Base-by-base conservation (phyloP, 2,113 vertebrate species). In the Saguinus imperator region DNA sequence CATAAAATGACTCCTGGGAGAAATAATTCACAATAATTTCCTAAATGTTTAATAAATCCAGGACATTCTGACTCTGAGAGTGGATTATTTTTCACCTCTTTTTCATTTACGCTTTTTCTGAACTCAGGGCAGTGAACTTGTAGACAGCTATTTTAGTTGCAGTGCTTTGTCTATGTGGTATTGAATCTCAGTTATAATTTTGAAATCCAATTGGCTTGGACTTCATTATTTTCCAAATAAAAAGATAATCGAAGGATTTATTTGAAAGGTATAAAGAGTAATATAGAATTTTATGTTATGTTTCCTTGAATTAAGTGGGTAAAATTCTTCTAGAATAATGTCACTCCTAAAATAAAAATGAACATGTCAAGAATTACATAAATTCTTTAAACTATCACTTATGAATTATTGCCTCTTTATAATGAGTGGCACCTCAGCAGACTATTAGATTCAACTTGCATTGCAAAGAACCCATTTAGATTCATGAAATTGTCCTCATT, bases 201-300 rank as follows among this genome's bases (percentile, higher is more conserved):
- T 87, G 66, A 27, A 89, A 94, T 64, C 50, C 58, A 87, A 9
- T 70, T 95, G 85, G 84, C 57, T 37, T 70, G 20, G 48, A 57
- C 32, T 91, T 83, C 72, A 81, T 87, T 68, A 45, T 94, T 95
- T 95, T 70, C 37, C 89, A 96, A 94, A 68, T 95, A 77, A 93
- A 97, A 83, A 21, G 35, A 95, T 89, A 11, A 4, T 40, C 87
- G 35, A 79, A 40, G 66, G 13, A 64, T 87, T 61, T 87, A 70
- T 93, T 93, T 97, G 70, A 84, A 92, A 85, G 80, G 50, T 64
- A 3, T 87, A 37, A 32, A 68, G 25, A 85, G 3, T 88, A 73
- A 76, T 73, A 12, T 2, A 58, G 16, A 4, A 4, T 84, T 89
- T 89, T 83, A 50, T 37, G 37, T 13, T 37, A 61, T 8, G 27